These are phyloP conservation scores for Sylvietta virens DNA, from an alignment of 2,113 vertebrate species.

Conservation along the genomic window DNA sequence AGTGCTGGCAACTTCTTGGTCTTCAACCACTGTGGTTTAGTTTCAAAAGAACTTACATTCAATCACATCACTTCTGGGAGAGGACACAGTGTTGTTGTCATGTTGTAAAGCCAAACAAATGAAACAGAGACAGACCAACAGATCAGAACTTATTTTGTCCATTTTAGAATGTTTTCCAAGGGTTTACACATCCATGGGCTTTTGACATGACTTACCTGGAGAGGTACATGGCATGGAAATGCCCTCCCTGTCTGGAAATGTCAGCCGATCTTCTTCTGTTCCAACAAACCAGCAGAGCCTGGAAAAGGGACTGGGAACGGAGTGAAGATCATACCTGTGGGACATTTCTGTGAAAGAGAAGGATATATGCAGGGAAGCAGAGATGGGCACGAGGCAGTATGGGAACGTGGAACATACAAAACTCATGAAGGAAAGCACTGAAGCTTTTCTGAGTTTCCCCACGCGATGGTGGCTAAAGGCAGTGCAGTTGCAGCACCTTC, in stretches of 20 bases:
- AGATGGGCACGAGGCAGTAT: background rate
- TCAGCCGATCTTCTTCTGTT: background rate
- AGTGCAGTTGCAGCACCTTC: background rate
- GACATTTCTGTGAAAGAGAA: background rate
- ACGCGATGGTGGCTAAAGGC: background rate
- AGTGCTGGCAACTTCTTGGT: background rate
- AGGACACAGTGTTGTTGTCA: background rate
- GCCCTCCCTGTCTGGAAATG: background rate
- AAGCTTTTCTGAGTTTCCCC: background rate
- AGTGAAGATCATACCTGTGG: background rate
- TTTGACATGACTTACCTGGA: background rate
- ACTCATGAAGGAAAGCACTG: background rate
- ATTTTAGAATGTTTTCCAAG: background rate
- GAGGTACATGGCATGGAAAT: background rate
- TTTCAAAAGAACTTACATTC: background rate
- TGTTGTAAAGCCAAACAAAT: background rate
- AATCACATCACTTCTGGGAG: background rate
- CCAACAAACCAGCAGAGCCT: background rate
- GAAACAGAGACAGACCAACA: background rate
- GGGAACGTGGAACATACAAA: background rate
- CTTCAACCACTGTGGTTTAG: background rate
- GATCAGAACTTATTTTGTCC: background rate
- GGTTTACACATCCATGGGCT: fast-evolving
- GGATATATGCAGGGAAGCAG: background rate
- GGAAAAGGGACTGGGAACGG: background rate